Conservation (phyloP, 2,113 vertebrate species). For the Leucosticte australis region DNA sequence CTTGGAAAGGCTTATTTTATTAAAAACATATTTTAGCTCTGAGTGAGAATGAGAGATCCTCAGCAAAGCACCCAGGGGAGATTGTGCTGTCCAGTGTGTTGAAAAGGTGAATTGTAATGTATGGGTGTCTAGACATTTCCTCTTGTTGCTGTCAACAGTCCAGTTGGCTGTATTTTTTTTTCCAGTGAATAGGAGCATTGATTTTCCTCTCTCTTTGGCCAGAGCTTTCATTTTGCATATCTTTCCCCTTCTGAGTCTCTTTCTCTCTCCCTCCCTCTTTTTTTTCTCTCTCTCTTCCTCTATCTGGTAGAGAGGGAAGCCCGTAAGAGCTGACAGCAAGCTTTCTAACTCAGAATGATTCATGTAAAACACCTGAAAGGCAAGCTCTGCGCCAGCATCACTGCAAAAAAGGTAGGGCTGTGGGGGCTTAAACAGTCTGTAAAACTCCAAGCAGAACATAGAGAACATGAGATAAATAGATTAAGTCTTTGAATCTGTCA, state of each 20-base stretch:
- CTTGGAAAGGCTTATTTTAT: slow-evolving; percentile 50
- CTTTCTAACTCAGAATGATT: slow-evolving; percentile 67
- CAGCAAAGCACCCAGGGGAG: slow-evolving; percentile 3
- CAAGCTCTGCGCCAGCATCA: slow-evolving; percentile 55
- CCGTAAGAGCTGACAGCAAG: slow-evolving; percentile 6
- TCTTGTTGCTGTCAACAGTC: slow-evolving; percentile 58
- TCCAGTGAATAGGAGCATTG: slow-evolving; percentile 60
- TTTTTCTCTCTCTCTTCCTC: slow-evolving; percentile 1
- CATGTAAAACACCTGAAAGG: slow-evolving; percentile 68
- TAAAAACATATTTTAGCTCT: slow-evolving; percentile 55
- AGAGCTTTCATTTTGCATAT: slow-evolving; percentile 58
- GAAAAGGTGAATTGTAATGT: slow-evolving; percentile 61
- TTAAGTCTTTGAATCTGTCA: background rate
- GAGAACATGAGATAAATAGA: slow-evolving; percentile 1
- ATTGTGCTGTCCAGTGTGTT: slow-evolving; percentile 37
- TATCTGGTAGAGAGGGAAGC: slow-evolving; percentile 21
- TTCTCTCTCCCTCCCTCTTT: background rate
- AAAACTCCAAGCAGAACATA: background rate
- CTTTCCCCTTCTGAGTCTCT: slow-evolving; percentile 29
- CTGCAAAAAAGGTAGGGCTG: slow-evolving; percentile 62
- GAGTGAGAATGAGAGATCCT: slow-evolving; percentile 52
- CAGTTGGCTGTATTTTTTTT: slow-evolving; percentile 58
- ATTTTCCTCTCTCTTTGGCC: slow-evolving; percentile 60
- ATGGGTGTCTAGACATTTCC: slow-evolving; percentile 52
- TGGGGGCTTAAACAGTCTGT: background rate